Percentiles rank a stretch among this genome's conserved stretches.
These are phyloP conservation scores for Jaculus jaculus DNA, from an alignment of 2,113 vertebrate genomes.

Conservation along the genomic window DNA sequence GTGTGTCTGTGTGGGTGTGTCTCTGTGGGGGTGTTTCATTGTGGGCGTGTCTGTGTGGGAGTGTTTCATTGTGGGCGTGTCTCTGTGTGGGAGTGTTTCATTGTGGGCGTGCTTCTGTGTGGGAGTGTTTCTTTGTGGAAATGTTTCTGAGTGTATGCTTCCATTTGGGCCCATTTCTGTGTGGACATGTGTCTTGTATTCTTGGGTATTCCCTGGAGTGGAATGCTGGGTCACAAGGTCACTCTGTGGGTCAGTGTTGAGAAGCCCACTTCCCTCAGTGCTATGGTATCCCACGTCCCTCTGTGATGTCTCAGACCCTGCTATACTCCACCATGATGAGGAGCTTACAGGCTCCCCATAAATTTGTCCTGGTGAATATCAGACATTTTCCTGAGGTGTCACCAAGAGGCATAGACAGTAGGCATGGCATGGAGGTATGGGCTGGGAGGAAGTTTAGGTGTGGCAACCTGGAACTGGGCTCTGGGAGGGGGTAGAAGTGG, in stretches of 20 bases:
- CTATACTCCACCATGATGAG: background rate
- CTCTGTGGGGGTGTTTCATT: too few relatives aligned
- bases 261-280: background rate
- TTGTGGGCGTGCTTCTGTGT: too few relatives aligned
- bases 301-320: too few relatives aligned
- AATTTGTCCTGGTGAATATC: too few relatives aligned
- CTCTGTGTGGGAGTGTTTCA: too few relatives aligned
- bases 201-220: too few relatives aligned
- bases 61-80: too few relatives aligned
- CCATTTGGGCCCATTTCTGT: background rate
- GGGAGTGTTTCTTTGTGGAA: too few relatives aligned
- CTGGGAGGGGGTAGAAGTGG: background rate
- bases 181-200: background rate
- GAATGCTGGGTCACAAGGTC: fast-evolving
- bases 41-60: too few relatives aligned
- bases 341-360: background rate
- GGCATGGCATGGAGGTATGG: background rate
- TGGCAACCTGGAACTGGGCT: too few relatives aligned
- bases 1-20: too few relatives aligned
- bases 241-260: background rate
- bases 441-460: background rate
- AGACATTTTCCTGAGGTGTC: background rate
- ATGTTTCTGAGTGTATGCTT: too few relatives aligned
- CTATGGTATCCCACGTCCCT: fast-evolving
- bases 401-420: background rate